Evolutionary conservation across 2,113 vertebrate genomes (phyloP), one percentile per base, ranked within the genome.

Genomic region (Muntiacus muntjak): DNA sequence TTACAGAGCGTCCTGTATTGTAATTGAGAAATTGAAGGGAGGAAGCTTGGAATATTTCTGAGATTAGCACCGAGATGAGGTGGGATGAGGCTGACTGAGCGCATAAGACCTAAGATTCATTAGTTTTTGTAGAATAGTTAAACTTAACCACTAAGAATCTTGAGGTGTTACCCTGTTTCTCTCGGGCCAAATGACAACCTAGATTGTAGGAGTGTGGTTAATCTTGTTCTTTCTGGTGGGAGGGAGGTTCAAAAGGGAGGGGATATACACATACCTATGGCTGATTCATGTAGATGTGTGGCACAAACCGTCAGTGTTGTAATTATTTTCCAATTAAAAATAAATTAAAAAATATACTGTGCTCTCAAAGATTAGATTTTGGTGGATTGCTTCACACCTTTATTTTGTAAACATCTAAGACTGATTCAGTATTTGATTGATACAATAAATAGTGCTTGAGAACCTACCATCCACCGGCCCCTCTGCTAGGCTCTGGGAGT

Each of bases 201-300:
- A 23, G 62, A 36, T 88, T 60, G 57, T 95, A 94, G 43, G n/a
- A 86, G 97, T 92, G 15, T 94, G 78, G 58, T 82, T 95, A 91
- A 93, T 88, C 17, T 25, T 96, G 0, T 76, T 84, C 12, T 36
- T 25, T 76, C 57, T 76, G 40, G 71, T 76, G 71, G 23, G 71
- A 76, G 71, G 67, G 67, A 74, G 21, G 36, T 74, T 74, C 36
- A 74, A 21, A 74, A 74, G n/a, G 67, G 36, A 74, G 19, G 67
- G n/a, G 36, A 25, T 40, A 40, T 40, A 40, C 67, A 74, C 67
- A 25, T 74, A 40, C 10, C 19, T 25, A 25, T 74, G 67, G 67
- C 67, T 74, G n/a, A 74, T 74, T 40, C 67, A 40, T 74, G 36
- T 74, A 40, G 36, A 40, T 74, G 36, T 40, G 19, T 74, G 67